A percentile compares a stretch with the other conserved stretches of the same genome.
These are phyloP conservation scores for Podotricha telesiphe DNA, from an alignment of 2,888 invertebrate species.

Conservation along the genomic window DNA sequence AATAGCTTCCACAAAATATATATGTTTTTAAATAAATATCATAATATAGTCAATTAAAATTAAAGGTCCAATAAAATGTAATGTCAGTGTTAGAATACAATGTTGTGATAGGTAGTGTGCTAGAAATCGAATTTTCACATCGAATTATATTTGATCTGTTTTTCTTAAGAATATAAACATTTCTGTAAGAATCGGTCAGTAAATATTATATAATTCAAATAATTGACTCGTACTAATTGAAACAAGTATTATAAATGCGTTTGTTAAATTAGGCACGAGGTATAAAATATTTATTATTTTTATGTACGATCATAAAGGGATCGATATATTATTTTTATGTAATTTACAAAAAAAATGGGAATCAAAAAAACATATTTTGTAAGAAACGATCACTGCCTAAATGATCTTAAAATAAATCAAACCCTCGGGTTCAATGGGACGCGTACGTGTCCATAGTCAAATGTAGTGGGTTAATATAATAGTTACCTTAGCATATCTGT, in stretches of 20 bases:
- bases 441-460: constrained; percentile 71
- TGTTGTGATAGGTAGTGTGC: constrained; percentile 61
- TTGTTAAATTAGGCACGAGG: constrained; percentile 16
- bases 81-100: constrained; percentile 43
- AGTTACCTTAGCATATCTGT: constrained; percentile 74
- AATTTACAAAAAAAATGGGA: constrained; percentile 40
- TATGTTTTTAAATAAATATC: not conserved
- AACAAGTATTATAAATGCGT: constrained; percentile 8
- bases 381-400: constrained; percentile 69
- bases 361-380: constrained; percentile 47
- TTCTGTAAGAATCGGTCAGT: constrained; percentile 33
- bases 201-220: constrained; percentile 16
- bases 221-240: not conserved
- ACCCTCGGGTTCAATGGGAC: constrained; percentile 59
- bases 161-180: constrained; percentile 14
- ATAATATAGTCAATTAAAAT: not conserved
- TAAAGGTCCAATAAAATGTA: constrained; percentile 38
- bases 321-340: constrained; percentile 32
- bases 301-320: constrained; percentile 24
- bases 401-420: constrained; percentile 59
- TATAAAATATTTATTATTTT: constrained; percentile 33
- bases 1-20: not conserved
- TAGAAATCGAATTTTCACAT: constrained; percentile 55
- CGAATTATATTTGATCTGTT: constrained; percentile 29
- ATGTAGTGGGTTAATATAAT: constrained; percentile 67